A percentile compares a stretch with the other conserved stretches of the same genome.
Conservation (phyloP, 2,888 invertebrate genomes). For the Pemphredon lugubris region DNA sequence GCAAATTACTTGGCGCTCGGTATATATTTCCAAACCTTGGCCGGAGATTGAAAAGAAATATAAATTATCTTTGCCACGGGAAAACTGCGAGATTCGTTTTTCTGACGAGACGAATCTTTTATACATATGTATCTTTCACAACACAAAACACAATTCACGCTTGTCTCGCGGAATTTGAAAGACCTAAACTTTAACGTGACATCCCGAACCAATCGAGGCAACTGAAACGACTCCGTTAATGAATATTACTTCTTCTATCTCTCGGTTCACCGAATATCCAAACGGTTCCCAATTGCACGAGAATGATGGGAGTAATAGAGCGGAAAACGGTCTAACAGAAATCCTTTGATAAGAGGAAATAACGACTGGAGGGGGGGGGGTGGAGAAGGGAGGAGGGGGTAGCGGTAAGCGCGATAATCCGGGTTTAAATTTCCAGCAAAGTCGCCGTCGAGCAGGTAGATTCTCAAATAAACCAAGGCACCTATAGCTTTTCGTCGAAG, state of each 20-base stretch:
- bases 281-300: conserved; percentile 20
- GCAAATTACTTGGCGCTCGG: no score
- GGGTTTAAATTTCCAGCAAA: conserved; percentile 18
- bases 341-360: conserved; percentile 5
- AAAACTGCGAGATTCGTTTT: no score
- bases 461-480: conserved; percentile 12
- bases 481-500: conserved; percentile 25
- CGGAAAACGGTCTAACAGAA: no score
- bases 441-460: conserved; percentile 44
- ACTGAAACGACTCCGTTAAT: conserved; percentile 26
- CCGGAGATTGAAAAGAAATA: no score
- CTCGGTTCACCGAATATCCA: not conserved
- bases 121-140: no score
- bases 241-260: conserved; percentile 37
- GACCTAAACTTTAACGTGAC: no score
- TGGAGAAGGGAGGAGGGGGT: not conserved
- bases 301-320: no score
- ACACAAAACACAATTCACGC: no score
- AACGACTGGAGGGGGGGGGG: not conserved
- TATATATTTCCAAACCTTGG: no score
- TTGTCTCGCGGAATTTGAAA: no score
- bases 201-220: conserved; percentile 8
- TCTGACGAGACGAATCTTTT: no score
- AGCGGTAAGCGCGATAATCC: conserved; percentile 43
- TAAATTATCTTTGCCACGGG: no score